Percentiles rank a stretch among this genome's conserved stretches.
Evolutionary conservation across 2,888 invertebrate genomes (phyloP).

Genomic region (Crocallis elinguaria): DNA sequence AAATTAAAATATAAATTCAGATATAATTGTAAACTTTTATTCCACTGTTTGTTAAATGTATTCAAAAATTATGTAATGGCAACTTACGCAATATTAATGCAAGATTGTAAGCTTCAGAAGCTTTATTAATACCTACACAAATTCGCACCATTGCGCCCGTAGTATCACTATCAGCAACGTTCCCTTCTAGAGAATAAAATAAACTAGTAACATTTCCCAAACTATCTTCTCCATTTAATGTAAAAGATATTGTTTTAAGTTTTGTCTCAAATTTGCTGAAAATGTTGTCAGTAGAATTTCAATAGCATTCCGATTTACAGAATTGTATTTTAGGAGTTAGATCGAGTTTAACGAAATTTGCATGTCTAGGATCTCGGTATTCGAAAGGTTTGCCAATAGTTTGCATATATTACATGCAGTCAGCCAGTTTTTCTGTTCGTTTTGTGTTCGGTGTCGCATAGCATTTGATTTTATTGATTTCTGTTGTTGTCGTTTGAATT

Average conservation of each 20-base stretch:
- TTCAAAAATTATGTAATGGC: not conserved
- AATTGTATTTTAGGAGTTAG: constrained; percentile 29
- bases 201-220: constrained; percentile 4
- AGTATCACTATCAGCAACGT: constrained; percentile 24
- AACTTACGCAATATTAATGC: not conserved
- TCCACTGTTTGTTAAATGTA: no score
- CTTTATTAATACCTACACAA: constrained; percentile 83
- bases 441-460: constrained; percentile 40
- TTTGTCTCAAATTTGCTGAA: constrained; percentile 2
- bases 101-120: constrained; percentile 42
- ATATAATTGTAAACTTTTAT: no score
- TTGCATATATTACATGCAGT: constrained; percentile 62
- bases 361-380: constrained; percentile 63
- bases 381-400: constrained; percentile 58
- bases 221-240: constrained; percentile 1
- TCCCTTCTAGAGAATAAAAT: constrained; percentile 1
- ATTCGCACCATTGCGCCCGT: constrained; percentile 69
- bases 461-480: constrained; percentile 50
- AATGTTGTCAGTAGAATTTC: constrained; percentile 19
- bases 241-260: not conserved
- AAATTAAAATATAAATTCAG: no score
- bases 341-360: constrained; percentile 50
- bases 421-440: constrained; percentile 39
- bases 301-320: constrained; percentile 27
- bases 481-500: constrained; percentile 23